phyloP scores from a whole-genome alignment of 2,888 invertebrate species.

The Lutraria lutraria region DNA sequence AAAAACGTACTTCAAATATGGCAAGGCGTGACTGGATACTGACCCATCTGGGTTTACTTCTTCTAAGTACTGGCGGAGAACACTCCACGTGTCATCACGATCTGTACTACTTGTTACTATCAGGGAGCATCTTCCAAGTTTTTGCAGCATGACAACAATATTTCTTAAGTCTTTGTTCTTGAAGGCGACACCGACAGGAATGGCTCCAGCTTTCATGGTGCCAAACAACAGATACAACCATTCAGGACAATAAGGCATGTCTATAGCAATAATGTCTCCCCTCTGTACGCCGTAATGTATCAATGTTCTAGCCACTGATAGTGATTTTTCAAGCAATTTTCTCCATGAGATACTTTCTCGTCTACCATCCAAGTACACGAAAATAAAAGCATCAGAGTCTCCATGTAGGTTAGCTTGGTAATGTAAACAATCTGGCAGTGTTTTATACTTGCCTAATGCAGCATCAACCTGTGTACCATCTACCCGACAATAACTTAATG shows the following conservation, averaged over 20 bases:
- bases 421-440: background rate
- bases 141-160: slow-evolving; percentile 32
- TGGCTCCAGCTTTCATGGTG: slow-evolving; percentile 35
- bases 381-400: background rate
- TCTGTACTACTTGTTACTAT: background rate
- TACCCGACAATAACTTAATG: too few relatives aligned
- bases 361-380: background rate
- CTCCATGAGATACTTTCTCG: background rate
- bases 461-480: too few relatives aligned
- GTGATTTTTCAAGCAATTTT: background rate
- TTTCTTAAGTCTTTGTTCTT: slow-evolving; percentile 45
- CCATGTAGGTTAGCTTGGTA: background rate
- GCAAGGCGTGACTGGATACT: background rate
- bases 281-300: background rate
- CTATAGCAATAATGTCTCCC: background rate
- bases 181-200: slow-evolving; percentile 31
- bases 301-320: background rate
- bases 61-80: background rate
- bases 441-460: background rate
- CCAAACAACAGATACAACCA: slow-evolving; percentile 21
- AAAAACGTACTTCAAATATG: background rate
- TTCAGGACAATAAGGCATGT: background rate
- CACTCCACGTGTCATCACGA: background rate
- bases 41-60: background rate
- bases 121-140: slow-evolving; percentile 6